phyloP scores from a whole-genome alignment of 2,888 invertebrate genomes.

The Neoaliturus tenellus region DNA sequence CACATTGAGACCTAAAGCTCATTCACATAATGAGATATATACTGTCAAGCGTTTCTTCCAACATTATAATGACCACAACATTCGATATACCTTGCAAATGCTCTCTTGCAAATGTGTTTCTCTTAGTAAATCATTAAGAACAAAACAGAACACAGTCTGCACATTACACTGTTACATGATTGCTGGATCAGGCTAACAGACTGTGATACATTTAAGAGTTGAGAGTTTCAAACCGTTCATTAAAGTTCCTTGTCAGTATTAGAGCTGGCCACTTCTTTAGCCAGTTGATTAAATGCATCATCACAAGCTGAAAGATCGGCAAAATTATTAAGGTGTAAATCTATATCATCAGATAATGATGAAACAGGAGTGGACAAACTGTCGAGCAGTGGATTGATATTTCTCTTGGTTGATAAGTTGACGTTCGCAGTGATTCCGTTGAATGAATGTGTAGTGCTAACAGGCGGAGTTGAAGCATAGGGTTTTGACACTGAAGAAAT shows the following conservation, averaged over 20 bases:
- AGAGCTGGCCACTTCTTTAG: conserved; percentile 20
- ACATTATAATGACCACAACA: too few relatives aligned
- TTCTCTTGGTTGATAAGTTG: conserved; percentile 13
- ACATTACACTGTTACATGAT: too few relatives aligned
- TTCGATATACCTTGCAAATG: too few relatives aligned
- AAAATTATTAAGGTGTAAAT: conserved; percentile 35
- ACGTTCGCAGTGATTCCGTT: neutral
- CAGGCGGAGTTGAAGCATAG: conserved; percentile 23
- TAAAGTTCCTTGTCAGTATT: conserved; percentile 1
- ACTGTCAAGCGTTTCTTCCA: too few relatives aligned
- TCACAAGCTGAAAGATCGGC: conserved; percentile 27
- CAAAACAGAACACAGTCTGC: too few relatives aligned
- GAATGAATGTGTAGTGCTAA: neutral
- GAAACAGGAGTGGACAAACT: conserved; percentile 12
- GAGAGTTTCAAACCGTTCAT: neutral
- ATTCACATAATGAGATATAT: too few relatives aligned
- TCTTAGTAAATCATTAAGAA: too few relatives aligned
- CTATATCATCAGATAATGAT: conserved; percentile 34
- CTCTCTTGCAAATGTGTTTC: too few relatives aligned
- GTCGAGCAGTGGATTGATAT: conserved; percentile 16
- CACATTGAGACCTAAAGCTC: too few relatives aligned
- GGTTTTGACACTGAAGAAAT: neutral
- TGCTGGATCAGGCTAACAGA: too few relatives aligned
- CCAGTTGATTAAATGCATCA: conserved; percentile 37
- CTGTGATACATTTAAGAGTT: too few relatives aligned